Percentiles rank a stretch among this genome's conserved stretches.
phyloP scores from a whole-genome alignment of 2,113 vertebrate genomes.

The Daboia siamensis region DNA sequence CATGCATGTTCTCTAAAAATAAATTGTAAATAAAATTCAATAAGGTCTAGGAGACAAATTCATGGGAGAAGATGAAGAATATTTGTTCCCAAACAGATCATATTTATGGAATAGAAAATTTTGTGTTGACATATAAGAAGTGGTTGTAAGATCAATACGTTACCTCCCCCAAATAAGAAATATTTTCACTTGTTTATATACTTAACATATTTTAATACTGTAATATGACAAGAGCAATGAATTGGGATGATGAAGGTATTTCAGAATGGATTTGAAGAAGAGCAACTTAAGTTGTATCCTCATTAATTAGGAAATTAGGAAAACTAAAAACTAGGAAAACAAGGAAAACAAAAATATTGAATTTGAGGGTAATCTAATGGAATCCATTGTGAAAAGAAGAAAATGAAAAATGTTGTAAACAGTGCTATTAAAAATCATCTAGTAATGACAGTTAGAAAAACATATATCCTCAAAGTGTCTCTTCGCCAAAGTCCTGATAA shows the following conservation, averaged over 20 bases:
- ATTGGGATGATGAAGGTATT: not conserved
- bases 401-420: not conserved
- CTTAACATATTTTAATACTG: not conserved
- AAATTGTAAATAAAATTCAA: not conserved
- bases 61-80: no score
- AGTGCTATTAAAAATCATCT: not conserved
- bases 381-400: not conserved
- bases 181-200: conserved; percentile 7
- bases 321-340: no score
- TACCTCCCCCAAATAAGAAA: not conserved
- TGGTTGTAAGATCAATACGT: not conserved
- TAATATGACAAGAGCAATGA: not conserved
- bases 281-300: not conserved
- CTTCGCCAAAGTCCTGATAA: not conserved
- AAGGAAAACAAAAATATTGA: not conserved
- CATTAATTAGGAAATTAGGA: not conserved
- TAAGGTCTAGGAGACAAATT: not conserved
- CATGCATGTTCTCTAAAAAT: not conserved
- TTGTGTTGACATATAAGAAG: not conserved
- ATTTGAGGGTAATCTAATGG: not conserved
- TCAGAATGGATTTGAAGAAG: not conserved
- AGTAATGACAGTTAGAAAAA: not conserved
- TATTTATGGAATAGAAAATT: not conserved
- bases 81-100: not conserved
- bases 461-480: not conserved